These are phyloP conservation scores for Henricia sp. DNA, from an alignment of 53 echinoderm and acorn worm species.

Conservation along the genomic window DNA sequence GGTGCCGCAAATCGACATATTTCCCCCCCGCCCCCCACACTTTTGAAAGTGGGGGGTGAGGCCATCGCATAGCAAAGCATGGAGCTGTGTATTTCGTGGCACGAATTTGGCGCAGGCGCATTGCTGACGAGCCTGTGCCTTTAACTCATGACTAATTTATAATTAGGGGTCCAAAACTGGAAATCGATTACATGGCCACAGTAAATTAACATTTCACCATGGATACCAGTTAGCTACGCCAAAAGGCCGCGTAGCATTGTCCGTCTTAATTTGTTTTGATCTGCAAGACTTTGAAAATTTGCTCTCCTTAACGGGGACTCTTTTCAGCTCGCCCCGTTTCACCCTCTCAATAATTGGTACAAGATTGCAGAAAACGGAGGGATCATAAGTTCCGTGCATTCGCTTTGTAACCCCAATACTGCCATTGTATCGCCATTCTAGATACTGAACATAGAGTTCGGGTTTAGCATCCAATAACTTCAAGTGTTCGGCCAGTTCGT, in stretches of 20 bases:
- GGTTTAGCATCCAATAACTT: conserved; percentile 13
- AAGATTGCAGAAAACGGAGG: conserved; percentile 18
- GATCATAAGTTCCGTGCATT: conserved; percentile 28
- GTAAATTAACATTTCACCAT: background rate
- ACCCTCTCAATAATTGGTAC: conserved; percentile 27
- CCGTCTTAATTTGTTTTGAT: background rate
- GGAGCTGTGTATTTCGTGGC: no score
- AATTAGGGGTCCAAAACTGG: no score
- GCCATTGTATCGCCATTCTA: conserved; percentile 42
- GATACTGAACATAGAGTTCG: conserved; percentile 14
- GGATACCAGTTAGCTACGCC: conserved; percentile 6
- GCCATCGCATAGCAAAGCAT: no score
- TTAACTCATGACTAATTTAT: no score
- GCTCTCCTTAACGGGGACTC: background rate
- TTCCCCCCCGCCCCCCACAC: no score
- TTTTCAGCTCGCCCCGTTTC: conserved; percentile 6
- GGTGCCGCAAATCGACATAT: no score
- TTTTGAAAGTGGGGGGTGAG: no score
- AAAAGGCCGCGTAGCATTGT: background rate
- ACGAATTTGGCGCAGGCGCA: no score
- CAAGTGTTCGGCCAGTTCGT: conserved; percentile 34
- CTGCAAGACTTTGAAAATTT: conserved; percentile 3
- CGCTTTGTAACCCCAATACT: background rate
- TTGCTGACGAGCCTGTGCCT: no score
- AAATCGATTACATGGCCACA: no score